Evolutionary conservation across 2,113 vertebrate species (phyloP).

Genomic region (Nyctibius bracteatus): DNA sequence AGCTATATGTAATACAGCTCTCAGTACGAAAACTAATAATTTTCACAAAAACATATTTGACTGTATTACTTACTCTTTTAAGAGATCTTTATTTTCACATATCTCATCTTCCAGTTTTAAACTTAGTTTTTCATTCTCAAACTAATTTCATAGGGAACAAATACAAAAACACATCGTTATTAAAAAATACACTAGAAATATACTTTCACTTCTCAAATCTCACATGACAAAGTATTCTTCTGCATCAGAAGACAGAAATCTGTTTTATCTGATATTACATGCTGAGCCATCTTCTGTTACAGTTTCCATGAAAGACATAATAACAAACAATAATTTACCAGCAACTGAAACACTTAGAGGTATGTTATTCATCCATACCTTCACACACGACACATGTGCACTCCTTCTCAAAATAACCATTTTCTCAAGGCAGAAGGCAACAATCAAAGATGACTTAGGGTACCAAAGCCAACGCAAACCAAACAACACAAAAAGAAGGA

Average conservation of each 20-base stretch:
- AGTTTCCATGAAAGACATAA: background rate
- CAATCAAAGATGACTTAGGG: background rate
- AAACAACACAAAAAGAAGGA: background rate
- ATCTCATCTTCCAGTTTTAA: constrained; percentile 89
- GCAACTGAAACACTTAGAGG: background rate
- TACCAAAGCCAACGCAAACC: background rate
- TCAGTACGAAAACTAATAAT: background rate
- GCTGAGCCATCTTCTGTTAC: background rate
- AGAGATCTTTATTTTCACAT: constrained; percentile 88
- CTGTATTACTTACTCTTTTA: constrained; percentile 83
- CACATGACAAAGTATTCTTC: background rate
- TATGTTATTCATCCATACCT: background rate
- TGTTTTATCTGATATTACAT: background rate
- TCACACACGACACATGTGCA: background rate
- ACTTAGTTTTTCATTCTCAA: constrained; percentile 91
- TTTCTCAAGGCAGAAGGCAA: background rate
- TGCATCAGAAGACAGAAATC: background rate
- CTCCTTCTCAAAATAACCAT: background rate
- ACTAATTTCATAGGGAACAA: constrained; percentile 70
- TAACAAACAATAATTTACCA: background rate
- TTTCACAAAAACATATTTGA: background rate
- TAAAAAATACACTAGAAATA: background rate
- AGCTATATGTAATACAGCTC: background rate
- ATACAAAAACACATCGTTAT: constrained; percentile 9
- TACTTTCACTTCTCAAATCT: background rate